Evolutionary conservation across 2,797 vertebrate species (phyloP).

Genomic region (Mycteria americana): DNA sequence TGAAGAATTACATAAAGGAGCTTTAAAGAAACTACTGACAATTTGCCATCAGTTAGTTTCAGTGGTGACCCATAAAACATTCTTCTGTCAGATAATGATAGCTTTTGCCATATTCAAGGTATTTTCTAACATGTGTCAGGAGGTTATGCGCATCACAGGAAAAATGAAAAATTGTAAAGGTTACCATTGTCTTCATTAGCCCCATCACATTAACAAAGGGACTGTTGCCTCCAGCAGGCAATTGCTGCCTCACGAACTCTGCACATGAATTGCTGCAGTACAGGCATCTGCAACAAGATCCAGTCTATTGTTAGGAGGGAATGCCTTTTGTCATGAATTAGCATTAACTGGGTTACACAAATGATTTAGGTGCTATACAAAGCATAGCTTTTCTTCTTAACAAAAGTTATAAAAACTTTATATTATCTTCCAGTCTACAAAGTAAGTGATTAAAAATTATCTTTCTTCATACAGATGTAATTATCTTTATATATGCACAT

Average conservation of each 20-base stretch:
- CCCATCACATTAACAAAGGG: neutral
- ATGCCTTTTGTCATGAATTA: neutral
- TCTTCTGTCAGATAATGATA: neutral
- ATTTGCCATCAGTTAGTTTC: slow-evolving; percentile 18
- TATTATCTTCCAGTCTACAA: neutral
- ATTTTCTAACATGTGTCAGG: neutral
- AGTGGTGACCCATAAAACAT: slow-evolving; percentile 37
- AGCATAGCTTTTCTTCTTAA: neutral
- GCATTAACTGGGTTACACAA: neutral
- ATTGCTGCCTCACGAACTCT: neutral
- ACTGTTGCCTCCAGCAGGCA: neutral
- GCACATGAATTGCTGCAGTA: neutral
- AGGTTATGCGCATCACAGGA: neutral
- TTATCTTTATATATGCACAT: neutral
- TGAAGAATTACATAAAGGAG: slow-evolving; percentile 26
- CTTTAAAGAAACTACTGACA: slow-evolving; percentile 26
- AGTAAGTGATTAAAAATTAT: neutral
- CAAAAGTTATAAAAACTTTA: neutral
- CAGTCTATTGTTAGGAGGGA: neutral
- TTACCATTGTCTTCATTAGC: slow-evolving; percentile 44
- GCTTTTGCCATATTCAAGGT: slow-evolving; percentile 1
- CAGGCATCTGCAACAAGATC: neutral
- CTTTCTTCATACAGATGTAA: neutral
- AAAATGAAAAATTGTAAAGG: slow-evolving; percentile 25
- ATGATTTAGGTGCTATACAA: neutral